Base-by-base conservation (phyloP, 2,797 vertebrate species). In the Myotis daubentonii region DNA sequence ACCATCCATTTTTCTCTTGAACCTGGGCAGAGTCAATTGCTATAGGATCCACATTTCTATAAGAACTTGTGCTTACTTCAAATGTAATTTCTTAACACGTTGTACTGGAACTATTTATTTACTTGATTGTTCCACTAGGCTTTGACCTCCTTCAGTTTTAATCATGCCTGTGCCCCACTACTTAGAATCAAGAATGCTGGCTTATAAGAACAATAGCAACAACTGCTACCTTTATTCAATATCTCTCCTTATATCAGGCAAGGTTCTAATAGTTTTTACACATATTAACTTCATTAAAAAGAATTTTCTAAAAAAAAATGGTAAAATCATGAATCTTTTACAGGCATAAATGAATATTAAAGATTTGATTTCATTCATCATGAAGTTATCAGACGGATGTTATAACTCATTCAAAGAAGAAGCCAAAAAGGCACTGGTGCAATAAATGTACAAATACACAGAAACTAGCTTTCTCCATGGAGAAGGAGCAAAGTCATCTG, bases 61-160 rank as follows among this genome's bases (percentile, higher is more conserved):
- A 79, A 47, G 65, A 89, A 30, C 38, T 87, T 86, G 65, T 79
- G 55, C 57, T 96, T 94, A 68, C 25, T 36, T 97, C 74, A 95
- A 70, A 90, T 96, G 80, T 17, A 28, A 28, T 86, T 83, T 92
- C 74, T 94, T 95, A 76, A 88, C 38, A 87, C 70, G 62, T 22
- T 87, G 22, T 78, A 57, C 71, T 87, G 51, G 30, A 87, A 92
- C 57, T 90, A 53, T 89, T 85, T 92, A 85, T 95, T 97, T 90
- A 33, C 85, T 94, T 88, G 70, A 72, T 90, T 85, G 28, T 88
- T 23, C 51, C 25, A 33, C 25, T 85, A 16, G 16, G 38, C 68
- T 79, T 66, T 89, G 68, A 87, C 90, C 53, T 91, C 83, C 87
- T 86, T 96, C 6, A 51, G 47, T 96, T 96, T 84, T 82, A 96